Conservation (phyloP, 2,888 invertebrate species). For the Cylindroiulus punctatus region DNA sequence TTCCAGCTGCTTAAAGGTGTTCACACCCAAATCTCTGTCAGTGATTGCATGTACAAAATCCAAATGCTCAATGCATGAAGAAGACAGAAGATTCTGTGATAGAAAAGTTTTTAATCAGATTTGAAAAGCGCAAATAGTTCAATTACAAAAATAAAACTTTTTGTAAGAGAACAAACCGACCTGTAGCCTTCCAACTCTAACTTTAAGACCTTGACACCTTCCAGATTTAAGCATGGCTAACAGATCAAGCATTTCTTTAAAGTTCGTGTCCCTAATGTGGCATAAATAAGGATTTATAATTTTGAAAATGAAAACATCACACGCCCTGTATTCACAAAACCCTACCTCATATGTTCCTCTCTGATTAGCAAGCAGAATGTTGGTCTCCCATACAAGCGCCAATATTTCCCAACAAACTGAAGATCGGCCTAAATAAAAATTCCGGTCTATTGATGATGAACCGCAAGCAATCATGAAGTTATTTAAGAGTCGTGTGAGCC, state of each 20-base stretch:
- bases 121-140: no score
- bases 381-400: slow-evolving; percentile 96
- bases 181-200: slow-evolving; percentile 79
- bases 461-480: background rate
- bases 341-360: slow-evolving; percentile 89
- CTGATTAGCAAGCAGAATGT: slow-evolving; percentile 95
- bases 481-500: background rate
- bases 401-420: slow-evolving; percentile 96
- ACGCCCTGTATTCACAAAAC: slow-evolving; percentile 24
- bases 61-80: slow-evolving; percentile 97
- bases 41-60: slow-evolving; percentile 88
- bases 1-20: slow-evolving; percentile 86
- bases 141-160: background rate
- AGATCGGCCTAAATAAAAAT: slow-evolving; percentile 77
- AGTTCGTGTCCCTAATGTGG: slow-evolving; percentile 82
- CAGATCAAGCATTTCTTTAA: slow-evolving; percentile 94
- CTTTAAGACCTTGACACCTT: slow-evolving; percentile 94
- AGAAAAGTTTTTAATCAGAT: no score
- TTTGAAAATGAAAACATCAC: background rate
- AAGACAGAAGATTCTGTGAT: slow-evolving; percentile 92
- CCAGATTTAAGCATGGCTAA: slow-evolving; percentile 97
- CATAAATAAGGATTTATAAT: slow-evolving; percentile 26
- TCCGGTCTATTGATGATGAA: background rate
- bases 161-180: slow-evolving; percentile 45
- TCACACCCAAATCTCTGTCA: slow-evolving; percentile 79